Evolutionary conservation across 2,888 invertebrate species (phyloP), one percentile per base, ranked within the genome.

Genomic region (Choristoneura rosaceana): DNA sequence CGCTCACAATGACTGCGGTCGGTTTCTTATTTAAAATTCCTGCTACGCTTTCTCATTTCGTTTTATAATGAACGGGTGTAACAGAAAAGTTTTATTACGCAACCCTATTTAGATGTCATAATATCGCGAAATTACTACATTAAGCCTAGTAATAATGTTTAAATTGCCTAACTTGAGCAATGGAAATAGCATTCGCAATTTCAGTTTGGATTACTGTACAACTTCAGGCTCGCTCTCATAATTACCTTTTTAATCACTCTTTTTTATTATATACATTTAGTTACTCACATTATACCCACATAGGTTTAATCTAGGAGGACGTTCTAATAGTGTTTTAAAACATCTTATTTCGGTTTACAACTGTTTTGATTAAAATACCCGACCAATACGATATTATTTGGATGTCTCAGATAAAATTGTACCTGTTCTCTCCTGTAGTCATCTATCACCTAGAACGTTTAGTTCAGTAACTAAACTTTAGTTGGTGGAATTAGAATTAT

Each of bases 11-110:
- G 85, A 82, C 82, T 82, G 75, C 77, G 83, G 84, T 78, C 77
- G 80, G 80, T 84, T 85, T 82, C 84, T 86, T 85, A 86, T 88
- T 87, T 85, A 85, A 88, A 87, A 87, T 87, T 87, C 87, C 82
- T 84, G 82, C 83, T 87, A 89, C 89, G 89, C 90, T 91, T 91
- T 90, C 90, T 87, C 86, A 86, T 86, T 90, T 85, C 84, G 82
- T 84, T 89, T 86, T 84, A 85, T 85, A 84, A 84, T 79, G 80
- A 83, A 75, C 80, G 80, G 76, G 62, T 71, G 67, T 60, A 78
- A 75, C 75, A 76, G 81, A 76, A 77, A 74, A 78, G 73, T 75
- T 67, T 75, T 79, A 78, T 80, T 80, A 79, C 77, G 74, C 77
- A 79, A 82, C 71, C 76, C 75, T 73, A 80, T 83, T 80, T 81